Conservation (phyloP, 2,888 invertebrate genomes). For the Stenotaenia linearis region DNA sequence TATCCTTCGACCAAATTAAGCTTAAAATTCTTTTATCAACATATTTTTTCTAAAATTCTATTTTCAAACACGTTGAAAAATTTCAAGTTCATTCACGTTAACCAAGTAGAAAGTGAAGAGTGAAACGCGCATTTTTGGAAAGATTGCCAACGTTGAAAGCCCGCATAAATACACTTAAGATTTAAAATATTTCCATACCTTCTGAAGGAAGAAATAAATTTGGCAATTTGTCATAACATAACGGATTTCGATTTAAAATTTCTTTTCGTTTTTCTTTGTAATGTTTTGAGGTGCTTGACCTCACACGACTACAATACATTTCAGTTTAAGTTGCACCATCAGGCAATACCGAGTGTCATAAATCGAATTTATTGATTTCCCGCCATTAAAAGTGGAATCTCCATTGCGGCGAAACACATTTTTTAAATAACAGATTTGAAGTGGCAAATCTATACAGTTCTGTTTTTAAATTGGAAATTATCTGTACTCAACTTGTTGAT, state of each 20-base stretch:
- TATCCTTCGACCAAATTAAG: not conserved
- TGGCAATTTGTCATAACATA: not conserved
- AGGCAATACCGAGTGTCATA: not conserved
- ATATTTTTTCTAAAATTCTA: not conserved
- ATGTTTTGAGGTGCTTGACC: not conserved
- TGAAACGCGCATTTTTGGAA: not conserved
- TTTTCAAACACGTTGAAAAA: conserved; percentile 3
- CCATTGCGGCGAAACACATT: not conserved
- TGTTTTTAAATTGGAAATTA: no score
- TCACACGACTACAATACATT: not conserved
- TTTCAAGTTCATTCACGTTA: conserved; percentile 19
- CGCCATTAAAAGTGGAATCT: not conserved
- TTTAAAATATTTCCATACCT: not conserved
- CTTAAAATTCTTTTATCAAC: not conserved
- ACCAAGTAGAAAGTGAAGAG: not conserved
- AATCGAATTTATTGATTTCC: not conserved
- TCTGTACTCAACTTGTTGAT: no score
- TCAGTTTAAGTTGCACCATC: not conserved
- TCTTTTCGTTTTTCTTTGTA: not conserved
- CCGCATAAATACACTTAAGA: no score
- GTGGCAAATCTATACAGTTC: no score
- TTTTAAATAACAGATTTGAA: no score
- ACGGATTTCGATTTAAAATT: no score
- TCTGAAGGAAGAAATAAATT: not conserved
- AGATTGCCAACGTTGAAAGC: not conserved